Evolutionary conservation across 92 coral and sea anemone species (phyloP).

Genomic region (Meandrina meandrites): DNA sequence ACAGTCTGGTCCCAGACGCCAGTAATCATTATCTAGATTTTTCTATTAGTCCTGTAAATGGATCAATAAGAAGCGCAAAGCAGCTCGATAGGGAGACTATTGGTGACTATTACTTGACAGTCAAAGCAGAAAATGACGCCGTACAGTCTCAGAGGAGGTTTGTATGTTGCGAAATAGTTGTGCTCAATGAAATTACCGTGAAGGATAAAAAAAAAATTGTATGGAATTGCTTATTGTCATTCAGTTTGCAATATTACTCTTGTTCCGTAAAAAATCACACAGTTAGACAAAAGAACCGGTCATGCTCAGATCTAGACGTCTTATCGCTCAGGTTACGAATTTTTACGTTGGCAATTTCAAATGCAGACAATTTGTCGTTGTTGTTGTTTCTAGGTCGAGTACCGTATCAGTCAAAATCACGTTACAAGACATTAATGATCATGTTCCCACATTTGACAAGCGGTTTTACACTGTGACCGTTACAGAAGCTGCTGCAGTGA

Average conservation of each 20-base stretch:
- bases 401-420: slow-evolving; percentile 46
- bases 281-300: no score
- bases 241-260: no score
- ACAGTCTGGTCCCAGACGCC: slow-evolving; percentile 36
- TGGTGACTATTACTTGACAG: slow-evolving; percentile 50
- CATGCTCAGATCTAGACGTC: no score
- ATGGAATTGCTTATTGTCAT: no score
- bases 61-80: slow-evolving; percentile 58
- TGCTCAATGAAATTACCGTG: not conserved
- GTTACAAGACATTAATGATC: slow-evolving; percentile 65
- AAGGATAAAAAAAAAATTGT: no score
- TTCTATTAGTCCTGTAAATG: slow-evolving; percentile 53
- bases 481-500: slow-evolving; percentile 63
- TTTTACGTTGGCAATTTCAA: not conserved
- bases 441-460: slow-evolving; percentile 58
- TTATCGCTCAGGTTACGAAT: no score
- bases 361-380: not conserved
- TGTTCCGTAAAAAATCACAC: no score
- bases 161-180: not conserved
- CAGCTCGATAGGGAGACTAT: slow-evolving; percentile 68
- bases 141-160: slow-evolving; percentile 28
- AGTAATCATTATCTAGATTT: slow-evolving; percentile 31
- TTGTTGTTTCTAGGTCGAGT: slow-evolving; percentile 29
- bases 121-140: slow-evolving; percentile 58
- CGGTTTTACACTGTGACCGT: slow-evolving; percentile 47